Evolutionary conservation across 2,113 vertebrate genomes (phyloP).

Genomic region (Condylura cristata): DNA sequence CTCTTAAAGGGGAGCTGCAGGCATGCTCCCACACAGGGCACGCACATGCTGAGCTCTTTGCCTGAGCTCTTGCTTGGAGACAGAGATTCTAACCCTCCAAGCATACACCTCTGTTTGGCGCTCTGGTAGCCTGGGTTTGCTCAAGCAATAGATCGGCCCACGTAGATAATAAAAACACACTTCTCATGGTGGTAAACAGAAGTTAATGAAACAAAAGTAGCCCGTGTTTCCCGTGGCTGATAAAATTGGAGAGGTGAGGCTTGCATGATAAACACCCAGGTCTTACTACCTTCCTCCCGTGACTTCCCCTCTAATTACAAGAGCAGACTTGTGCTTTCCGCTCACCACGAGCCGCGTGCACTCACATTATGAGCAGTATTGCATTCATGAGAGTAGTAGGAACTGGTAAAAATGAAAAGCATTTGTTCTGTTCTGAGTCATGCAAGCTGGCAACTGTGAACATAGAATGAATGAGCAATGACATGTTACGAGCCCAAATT

Average conservation of each 20-base stretch:
- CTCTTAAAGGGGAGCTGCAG: not conserved
- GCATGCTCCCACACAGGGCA: not conserved
- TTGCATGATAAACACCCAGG: not conserved
- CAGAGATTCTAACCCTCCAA: not conserved
- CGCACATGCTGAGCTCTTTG: not conserved
- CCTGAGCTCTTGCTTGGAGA: not conserved
- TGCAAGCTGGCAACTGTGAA: not conserved
- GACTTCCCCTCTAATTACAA: not conserved
- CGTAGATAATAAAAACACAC: not conserved
- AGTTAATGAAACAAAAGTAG: slow-evolving; percentile 26
- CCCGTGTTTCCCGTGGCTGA: not conserved
- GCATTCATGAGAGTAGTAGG: not conserved
- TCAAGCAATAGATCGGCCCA: not conserved
- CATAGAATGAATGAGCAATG: not conserved
- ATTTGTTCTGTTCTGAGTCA: not conserved
- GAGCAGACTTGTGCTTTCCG: not conserved
- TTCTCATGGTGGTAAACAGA: slow-evolving; percentile 15
- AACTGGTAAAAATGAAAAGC: not conserved
- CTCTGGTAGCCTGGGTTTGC: not conserved
- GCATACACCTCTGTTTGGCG: not conserved
- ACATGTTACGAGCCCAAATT: not conserved
- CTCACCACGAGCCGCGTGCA: not conserved
- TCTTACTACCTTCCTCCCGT: not conserved
- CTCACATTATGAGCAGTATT: not conserved
- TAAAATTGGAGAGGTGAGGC: not conserved